Percentiles rank a stretch among this genome's conserved stretches.
Evolutionary conservation across 30 jellyfish, hydroid and myxozoan species (phyloP).

Genomic region (Hydractinia symbiolongicarpus): DNA sequence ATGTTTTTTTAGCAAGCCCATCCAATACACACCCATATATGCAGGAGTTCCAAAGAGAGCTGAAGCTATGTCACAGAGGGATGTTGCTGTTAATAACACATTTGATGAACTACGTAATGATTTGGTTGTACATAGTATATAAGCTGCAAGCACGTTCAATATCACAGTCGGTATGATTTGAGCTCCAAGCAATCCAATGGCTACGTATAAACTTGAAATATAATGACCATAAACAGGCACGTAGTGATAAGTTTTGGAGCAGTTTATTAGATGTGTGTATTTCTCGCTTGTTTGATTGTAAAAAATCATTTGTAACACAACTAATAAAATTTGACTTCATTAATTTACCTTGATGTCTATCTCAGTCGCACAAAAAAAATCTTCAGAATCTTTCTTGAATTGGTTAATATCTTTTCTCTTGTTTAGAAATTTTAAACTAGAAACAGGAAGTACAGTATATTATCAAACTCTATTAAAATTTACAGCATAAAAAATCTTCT

Average conservation of each 20-base stretch:
- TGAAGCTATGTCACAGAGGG: neutral
- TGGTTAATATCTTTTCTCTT: too few relatives aligned
- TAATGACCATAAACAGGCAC: neutral
- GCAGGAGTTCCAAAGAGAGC: slow-evolving; percentile 18
- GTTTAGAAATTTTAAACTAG: too few relatives aligned
- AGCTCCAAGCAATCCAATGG: neutral
- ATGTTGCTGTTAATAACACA: neutral
- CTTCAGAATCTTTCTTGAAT: too few relatives aligned
- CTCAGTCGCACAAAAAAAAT: too few relatives aligned
- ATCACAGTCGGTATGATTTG: slow-evolving; percentile 18
- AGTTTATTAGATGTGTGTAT: neutral
- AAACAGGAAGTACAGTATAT: too few relatives aligned
- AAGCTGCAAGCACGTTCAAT: neutral
- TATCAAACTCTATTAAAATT: too few relatives aligned
- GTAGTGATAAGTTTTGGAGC: neutral
- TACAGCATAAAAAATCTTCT: too few relatives aligned
- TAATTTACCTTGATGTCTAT: too few relatives aligned
- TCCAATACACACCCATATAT: neutral
- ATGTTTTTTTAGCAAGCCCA: neutral
- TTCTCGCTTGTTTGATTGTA: neutral
- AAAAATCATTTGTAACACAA: too few relatives aligned
- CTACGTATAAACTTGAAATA: neutral
- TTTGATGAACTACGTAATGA: slow-evolving; percentile 20
- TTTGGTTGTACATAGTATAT: slow-evolving; percentile 4
- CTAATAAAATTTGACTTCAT: too few relatives aligned